Conservation (phyloP, 2,797 vertebrate species). For the Poeciliopsis gracilis region DNA sequence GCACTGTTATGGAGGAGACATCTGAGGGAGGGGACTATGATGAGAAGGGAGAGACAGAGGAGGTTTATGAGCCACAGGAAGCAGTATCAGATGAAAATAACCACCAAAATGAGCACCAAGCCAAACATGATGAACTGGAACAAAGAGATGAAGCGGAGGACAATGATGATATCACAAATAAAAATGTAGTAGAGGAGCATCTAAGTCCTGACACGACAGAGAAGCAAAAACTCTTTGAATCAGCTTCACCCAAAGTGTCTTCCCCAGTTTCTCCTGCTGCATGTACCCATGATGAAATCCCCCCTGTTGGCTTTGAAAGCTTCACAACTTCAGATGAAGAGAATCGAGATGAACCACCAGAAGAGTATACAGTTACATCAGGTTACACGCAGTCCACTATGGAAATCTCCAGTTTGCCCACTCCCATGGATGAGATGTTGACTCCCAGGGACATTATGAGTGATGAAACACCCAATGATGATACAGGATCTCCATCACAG, state of each 20-base stretch:
- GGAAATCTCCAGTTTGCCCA: constrained; percentile 93
- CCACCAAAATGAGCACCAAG: constrained; percentile 51
- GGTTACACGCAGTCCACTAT: constrained; percentile 91
- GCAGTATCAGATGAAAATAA: constrained; percentile 47
- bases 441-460: constrained; percentile 92
- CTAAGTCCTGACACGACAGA: constrained; percentile 42
- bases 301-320: constrained; percentile 88
- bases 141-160: constrained; percentile 50
- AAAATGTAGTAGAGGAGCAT: constrained; percentile 65
- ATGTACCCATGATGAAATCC: constrained; percentile 88
- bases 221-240: constrained; percentile 71
- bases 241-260: constrained; percentile 79
- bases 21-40: constrained; percentile 91
- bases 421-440: constrained; percentile 94
- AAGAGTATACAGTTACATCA: constrained; percentile 90
- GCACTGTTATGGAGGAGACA: constrained; percentile 91
- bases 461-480: constrained; percentile 90
- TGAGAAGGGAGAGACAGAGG: constrained; percentile 92
- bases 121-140: constrained; percentile 23
- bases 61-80: constrained; percentile 84
- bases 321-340: constrained; percentile 92
- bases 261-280: constrained; percentile 85
- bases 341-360: constrained; percentile 87
- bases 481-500: constrained; percentile 89
- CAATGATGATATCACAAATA: constrained; percentile 78